Percentiles rank a stretch among this genome's conserved stretches.
Conservation (phyloP, 1,140 invertebrate genomes). For the Solenopsis invicta region DNA sequence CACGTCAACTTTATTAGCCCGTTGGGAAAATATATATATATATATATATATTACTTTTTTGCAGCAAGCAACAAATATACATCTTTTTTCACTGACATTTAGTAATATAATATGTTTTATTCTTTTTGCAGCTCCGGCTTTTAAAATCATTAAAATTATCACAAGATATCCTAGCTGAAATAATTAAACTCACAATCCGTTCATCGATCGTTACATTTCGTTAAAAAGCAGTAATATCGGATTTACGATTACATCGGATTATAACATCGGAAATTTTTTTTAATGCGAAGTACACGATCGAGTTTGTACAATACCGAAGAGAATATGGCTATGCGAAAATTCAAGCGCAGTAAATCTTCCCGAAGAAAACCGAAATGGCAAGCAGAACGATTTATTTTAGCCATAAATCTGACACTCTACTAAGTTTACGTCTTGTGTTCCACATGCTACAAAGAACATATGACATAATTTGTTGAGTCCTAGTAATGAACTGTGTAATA, state of each 20-base stretch:
- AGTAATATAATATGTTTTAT: background rate
- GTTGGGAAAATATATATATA: background rate
- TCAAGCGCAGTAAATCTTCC: constrained; percentile 26
- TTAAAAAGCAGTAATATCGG: background rate
- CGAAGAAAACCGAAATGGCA: constrained; percentile 33
- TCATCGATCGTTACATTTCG: background rate
- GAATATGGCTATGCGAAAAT: constrained; percentile 33
- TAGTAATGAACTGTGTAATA: constrained; percentile 30
- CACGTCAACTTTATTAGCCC: background rate
- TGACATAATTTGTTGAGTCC: constrained; percentile 13
- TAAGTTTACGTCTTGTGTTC: constrained; percentile 17
- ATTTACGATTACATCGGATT: background rate
- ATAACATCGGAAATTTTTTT: background rate
- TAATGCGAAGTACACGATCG: background rate
- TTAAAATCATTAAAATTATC: background rate
- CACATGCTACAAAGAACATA: background rate
- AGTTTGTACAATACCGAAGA: constrained; percentile 2
- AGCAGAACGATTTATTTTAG: constrained; percentile 51
- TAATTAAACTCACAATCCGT: background rate
- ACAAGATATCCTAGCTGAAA: background rate
- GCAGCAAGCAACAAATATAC: background rate
- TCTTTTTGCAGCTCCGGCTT: background rate
- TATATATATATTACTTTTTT: background rate
- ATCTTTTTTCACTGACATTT: background rate
- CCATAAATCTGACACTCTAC: constrained; percentile 41